Evolutionary conservation across 2,113 vertebrate genomes (phyloP).

Genomic region (Amblyornis subalaris): DNA sequence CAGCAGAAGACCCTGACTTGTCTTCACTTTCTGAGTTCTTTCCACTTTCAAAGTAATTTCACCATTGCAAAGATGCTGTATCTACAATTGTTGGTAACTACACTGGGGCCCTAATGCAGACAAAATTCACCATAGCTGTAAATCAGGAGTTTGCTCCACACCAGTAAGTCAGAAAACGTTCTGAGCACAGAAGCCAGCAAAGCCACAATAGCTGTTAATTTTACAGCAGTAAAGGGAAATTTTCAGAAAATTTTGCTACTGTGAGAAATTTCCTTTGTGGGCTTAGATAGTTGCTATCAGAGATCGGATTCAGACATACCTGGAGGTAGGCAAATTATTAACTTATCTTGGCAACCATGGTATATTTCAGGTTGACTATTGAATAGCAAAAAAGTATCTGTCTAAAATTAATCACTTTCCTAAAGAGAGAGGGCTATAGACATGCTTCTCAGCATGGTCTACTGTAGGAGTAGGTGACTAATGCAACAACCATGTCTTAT

Average conservation of each 20-base stretch:
- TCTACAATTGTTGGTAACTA: not conserved
- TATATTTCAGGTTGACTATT: conserved; percentile 14
- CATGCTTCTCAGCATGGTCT: not conserved
- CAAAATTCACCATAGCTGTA: not conserved
- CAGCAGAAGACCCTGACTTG: not conserved
- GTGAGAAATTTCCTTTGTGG: conserved; percentile 16
- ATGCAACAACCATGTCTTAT: not conserved
- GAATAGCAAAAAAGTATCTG: not conserved
- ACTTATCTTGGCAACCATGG: not conserved
- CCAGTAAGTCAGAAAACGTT: not conserved
- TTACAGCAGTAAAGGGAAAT: conserved; percentile 2
- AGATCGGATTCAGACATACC: not conserved
- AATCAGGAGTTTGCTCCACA: not conserved
- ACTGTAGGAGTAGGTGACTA: not conserved
- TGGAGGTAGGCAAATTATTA: conserved; percentile 11
- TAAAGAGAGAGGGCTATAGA: not conserved
- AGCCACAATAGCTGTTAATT: not conserved
- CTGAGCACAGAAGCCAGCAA: not conserved
- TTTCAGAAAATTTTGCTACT: not conserved
- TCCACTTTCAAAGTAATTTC: not conserved
- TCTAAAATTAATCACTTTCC: conserved; percentile 10
- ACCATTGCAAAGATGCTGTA: not conserved
- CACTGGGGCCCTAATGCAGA: not conserved
- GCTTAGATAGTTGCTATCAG: not conserved
- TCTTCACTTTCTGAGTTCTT: not conserved